Percentiles rank a stretch among this genome's conserved stretches.
Evolutionary conservation across 1,140 invertebrate genomes (phyloP).

Genomic region (Lepidurus apus): DNA sequence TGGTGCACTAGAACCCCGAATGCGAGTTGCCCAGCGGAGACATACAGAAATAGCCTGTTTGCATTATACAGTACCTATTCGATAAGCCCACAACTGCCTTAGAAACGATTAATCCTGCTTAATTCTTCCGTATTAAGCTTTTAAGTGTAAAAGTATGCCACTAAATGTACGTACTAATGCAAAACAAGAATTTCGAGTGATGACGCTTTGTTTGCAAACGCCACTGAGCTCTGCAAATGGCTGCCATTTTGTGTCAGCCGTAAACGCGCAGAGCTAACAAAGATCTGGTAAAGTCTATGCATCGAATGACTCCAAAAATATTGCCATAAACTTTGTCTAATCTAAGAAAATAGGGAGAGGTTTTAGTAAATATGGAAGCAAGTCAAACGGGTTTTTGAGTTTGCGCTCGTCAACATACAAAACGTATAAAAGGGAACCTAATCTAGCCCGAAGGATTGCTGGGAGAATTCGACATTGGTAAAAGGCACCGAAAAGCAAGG

Average conservation of each 20-base stretch:
- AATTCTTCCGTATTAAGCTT: not conserved
- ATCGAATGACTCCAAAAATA: not conserved
- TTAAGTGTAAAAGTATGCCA: not conserved
- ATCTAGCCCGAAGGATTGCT: conserved; percentile 14
- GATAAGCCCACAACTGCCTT: not conserved
- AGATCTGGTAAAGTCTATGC: not conserved
- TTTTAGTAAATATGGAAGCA: not conserved
- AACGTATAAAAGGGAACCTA: conserved; percentile 13
- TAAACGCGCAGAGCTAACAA: not conserved
- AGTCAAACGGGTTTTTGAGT: not conserved
- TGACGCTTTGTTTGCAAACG: not conserved
- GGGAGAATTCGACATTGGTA: conserved; percentile 7
- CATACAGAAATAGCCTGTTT: not conserved
- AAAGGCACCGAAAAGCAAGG: not conserved
- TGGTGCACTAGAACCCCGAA: not conserved
- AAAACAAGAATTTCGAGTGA: not conserved
- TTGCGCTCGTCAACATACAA: not conserved
- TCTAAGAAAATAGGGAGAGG: not conserved
- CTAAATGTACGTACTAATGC: not conserved
- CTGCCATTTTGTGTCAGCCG: not conserved
- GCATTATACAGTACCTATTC: not conserved
- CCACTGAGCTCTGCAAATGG: not conserved
- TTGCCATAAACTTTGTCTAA: not conserved
- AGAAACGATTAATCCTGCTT: not conserved
- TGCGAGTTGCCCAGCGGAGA: not conserved